Evolutionary conservation across 2,113 vertebrate species (phyloP).

Genomic region (Pollimyrus isidori): DNA sequence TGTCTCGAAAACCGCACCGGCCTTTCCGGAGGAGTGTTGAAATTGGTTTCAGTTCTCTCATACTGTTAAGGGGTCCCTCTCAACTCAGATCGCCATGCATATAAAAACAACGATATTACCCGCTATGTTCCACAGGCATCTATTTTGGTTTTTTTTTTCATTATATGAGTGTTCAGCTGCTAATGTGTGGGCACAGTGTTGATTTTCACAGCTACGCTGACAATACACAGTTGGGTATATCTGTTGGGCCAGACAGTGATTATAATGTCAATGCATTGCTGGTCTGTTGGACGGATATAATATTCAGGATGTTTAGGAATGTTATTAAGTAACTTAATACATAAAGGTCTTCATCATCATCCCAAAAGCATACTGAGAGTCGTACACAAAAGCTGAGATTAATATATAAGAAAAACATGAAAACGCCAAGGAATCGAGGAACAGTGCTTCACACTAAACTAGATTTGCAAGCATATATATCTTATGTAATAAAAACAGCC

Average conservation of each 20-base stretch:
- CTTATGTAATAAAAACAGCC: neutral
- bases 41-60: neutral
- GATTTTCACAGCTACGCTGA: slow-evolving; percentile 3
- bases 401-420: neutral
- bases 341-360: neutral
- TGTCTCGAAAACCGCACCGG: neutral
- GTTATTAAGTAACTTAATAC: neutral
- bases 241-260: neutral
- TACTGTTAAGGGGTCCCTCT: neutral
- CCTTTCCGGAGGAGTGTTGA: neutral
- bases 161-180: neutral
- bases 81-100: neutral
- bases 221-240: neutral
- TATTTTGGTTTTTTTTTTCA: neutral
- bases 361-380: neutral
- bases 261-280: neutral
- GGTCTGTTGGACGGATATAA: neutral
- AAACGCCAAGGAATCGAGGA: neutral
- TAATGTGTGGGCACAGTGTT: neutral
- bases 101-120: neutral
- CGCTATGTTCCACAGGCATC: neutral
- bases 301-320: neutral
- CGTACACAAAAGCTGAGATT: neutral
- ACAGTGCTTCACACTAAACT: neutral
- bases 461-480: neutral